A percentile compares a stretch with the other conserved stretches of the same genome.
Conservation (phyloP, 1,140 invertebrate species). For the Metopolophium dirhodum region DNA sequence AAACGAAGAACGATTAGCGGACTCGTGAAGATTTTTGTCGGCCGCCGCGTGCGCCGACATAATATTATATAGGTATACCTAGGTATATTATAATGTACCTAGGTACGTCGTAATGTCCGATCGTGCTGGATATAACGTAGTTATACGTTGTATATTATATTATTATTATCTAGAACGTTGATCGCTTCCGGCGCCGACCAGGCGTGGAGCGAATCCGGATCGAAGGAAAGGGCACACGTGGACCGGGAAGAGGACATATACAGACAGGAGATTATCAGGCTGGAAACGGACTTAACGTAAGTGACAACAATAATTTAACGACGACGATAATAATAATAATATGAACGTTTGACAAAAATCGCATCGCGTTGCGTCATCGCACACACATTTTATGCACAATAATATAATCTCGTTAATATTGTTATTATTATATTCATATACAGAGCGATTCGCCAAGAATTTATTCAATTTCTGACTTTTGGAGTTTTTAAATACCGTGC, state of each 20-base stretch:
- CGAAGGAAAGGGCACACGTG: slow-evolving; percentile 72
- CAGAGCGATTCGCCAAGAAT: no score
- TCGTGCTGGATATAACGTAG: background rate
- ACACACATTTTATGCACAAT: no score
- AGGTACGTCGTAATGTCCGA: background rate
- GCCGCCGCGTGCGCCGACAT: background rate
- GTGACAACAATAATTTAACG: slow-evolving; percentile 57
- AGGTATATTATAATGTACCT: background rate
- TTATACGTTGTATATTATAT: background rate
- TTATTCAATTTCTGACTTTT: no score
- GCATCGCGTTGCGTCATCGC: background rate
- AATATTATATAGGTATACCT: no score
- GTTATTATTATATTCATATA: background rate
- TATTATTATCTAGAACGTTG: slow-evolving; percentile 60
- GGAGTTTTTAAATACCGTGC: no score
- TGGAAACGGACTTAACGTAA: slow-evolving; percentile 89
- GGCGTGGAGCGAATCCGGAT: slow-evolving; percentile 67
- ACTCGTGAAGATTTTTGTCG: background rate
- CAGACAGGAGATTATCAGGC: slow-evolving; percentile 85
- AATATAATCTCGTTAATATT: background rate
- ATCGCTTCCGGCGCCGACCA: slow-evolving; percentile 71
- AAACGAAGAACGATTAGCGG: background rate
- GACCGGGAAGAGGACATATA: slow-evolving; percentile 85
- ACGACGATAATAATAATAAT: background rate
- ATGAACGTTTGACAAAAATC: background rate